Evolutionary conservation across 2,888 invertebrate species (phyloP), one percentile per base, ranked within the genome.

Genomic region (Chymomyza fuscimana): DNA sequence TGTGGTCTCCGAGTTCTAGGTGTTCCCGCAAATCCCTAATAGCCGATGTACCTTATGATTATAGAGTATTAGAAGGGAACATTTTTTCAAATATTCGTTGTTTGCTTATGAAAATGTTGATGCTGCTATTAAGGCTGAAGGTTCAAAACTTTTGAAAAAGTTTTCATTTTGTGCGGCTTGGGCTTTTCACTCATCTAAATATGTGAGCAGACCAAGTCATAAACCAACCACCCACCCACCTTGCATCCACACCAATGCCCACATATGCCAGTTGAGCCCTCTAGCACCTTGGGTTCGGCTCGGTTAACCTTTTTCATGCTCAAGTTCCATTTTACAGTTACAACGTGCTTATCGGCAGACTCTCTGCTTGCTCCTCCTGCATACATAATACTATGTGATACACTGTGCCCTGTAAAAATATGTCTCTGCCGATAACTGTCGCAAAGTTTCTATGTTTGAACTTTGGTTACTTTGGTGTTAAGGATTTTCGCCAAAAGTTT

Each of bases 141-240:
- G 16, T 6, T 52, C 12, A 51, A 36, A 52, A 52, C 58, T 76
- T 80, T 70, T 25, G 16, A 74, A 63, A 76, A 87, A 79, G 73
- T 82, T 84, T 84, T 80, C 81, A 82, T 81, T 82, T 79, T 81
- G 79, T 81, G 77, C 78, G 82, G 82, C 69, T 82, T 69, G 67
- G 62, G 72, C 76, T 75, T 77, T 81, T 72, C 79, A 46, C 79
- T 76, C 74, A 80, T 79, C 75, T 79, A 75, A 76, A 68, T 66
- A 51, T 65, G 46, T 7, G 12, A 46, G 40, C 40, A 46, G 40
- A 46, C 40, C 40, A 46, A 46, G 40, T 46, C 40, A 46, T 29
- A 58, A 6, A 25, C n/a, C 16, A 46, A 32, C 25, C 67, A 63
- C 19, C 59, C 22, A 65, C 40, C 40, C 25, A 65, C 64, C 50